Percentiles rank a stretch among this genome's conserved stretches.
phyloP scores from a whole-genome alignment of 2,113 vertebrate species.

The Chrysochloris asiatica region DNA sequence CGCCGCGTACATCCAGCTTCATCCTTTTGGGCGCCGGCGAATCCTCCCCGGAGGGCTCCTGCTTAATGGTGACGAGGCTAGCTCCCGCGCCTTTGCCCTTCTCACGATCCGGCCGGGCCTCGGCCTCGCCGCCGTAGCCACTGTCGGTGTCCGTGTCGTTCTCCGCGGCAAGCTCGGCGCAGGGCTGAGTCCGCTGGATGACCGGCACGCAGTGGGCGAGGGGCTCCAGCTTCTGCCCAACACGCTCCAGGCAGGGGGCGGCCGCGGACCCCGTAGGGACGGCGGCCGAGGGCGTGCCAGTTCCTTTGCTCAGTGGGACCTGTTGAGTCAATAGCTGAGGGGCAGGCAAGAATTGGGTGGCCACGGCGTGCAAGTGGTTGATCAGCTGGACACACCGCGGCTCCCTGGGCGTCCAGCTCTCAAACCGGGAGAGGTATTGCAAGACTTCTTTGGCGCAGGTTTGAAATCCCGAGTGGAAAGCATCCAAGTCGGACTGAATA shows the following conservation, averaged over 20 bases:
- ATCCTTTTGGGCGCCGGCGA: constrained; percentile 86
- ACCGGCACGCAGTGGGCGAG: constrained; percentile 95
- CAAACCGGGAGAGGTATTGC: constrained; percentile 93
- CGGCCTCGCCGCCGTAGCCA: constrained; percentile 94
- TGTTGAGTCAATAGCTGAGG: constrained; percentile 85
- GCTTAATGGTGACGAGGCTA: constrained; percentile 86
- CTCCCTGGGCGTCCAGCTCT: constrained; percentile 94
- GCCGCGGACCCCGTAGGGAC: constrained; percentile 38
- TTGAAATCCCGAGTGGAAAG: constrained; percentile 96
- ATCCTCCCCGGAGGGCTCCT: constrained; percentile 92
- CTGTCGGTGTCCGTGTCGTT: constrained; percentile 98
- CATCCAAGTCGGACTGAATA: constrained; percentile 92
- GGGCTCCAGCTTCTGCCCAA: constrained; percentile 86
- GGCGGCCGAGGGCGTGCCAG: constrained; percentile 53
- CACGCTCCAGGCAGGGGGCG: constrained; percentile 75
- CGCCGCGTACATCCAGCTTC: constrained; percentile 83
- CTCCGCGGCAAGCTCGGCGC: constrained; percentile 89
- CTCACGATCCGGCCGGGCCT: constrained; percentile 83
- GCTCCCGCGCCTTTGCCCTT: constrained; percentile 49
- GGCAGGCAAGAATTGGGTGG: constrained; percentile 89
- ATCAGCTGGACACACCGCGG: constrained; percentile 94
- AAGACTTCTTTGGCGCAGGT: constrained; percentile 96
- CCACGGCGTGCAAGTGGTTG: constrained; percentile 92
- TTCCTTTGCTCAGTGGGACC: constrained; percentile 79
- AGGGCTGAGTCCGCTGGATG: constrained; percentile 94